These are phyloP conservation scores for Bothrops alternatus DNA, from an alignment of 2,797 vertebrate species.

Conservation along the genomic window DNA sequence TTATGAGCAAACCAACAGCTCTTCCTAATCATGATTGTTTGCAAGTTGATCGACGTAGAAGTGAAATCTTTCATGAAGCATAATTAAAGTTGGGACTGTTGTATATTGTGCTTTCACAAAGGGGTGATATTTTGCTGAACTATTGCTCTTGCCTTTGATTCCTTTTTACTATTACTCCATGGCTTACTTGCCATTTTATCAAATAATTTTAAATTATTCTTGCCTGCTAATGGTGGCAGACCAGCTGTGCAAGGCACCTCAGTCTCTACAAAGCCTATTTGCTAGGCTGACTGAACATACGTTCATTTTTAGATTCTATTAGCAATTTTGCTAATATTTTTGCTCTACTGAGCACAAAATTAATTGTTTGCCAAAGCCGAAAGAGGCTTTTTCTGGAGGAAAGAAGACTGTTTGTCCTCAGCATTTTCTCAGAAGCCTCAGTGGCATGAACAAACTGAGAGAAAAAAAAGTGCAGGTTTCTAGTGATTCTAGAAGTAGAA, in stretches of 20 bases:
- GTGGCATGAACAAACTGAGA: not conserved
- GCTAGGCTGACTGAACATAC: conserved; percentile 16
- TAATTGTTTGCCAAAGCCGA: conserved; percentile 1
- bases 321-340: conserved; percentile 30
- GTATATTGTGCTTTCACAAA: conserved; percentile 2
- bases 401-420: not conserved
- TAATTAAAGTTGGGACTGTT: conserved; percentile 12
- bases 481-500: not conserved
- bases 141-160: conserved; percentile 35
- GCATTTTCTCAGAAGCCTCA: not conserved
- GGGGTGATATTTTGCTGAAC: conserved; percentile 1
- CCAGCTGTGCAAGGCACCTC: conserved; percentile 10
- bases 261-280: conserved; percentile 2
- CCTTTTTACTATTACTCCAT: conserved; percentile 7
- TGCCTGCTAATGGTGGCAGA: not conserved
- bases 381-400: not conserved
- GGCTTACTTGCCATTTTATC: conserved; percentile 6
- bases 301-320: conserved; percentile 42
- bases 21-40: conserved; percentile 36
- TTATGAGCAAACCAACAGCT: conserved; percentile 21
- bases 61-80: conserved; percentile 12
- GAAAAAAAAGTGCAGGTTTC: not conserved
- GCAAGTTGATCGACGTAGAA: not conserved
- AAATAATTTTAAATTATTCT: conserved; percentile 42
- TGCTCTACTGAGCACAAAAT: not conserved